A percentile compares a stretch with the other conserved stretches of the same genome.
Evolutionary conservation across 2,888 invertebrate species (phyloP).

Genomic region (Apodemia duryi): DNA sequence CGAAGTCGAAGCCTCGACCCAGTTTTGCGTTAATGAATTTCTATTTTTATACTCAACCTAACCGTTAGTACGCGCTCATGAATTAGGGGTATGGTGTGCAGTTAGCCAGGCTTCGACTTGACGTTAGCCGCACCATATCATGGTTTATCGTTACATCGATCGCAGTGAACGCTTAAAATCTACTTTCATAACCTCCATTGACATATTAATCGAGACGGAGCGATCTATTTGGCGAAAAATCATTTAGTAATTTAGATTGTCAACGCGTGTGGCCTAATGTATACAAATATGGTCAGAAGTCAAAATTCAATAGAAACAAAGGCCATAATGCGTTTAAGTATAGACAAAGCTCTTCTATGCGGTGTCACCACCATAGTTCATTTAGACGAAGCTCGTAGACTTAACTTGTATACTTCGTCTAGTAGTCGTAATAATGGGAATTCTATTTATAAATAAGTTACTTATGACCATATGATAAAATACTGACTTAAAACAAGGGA

Average conservation of each 20-base stretch:
- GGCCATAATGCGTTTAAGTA: constrained; percentile 30
- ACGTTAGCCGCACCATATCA: constrained; percentile 31
- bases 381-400: constrained; percentile 15
- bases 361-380: constrained; percentile 3
- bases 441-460: constrained; percentile 3
- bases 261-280: constrained; percentile 36
- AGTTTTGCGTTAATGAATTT: constrained; percentile 37
- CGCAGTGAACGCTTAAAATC: constrained; percentile 20
- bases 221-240: constrained; percentile 34
- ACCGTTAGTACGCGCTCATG: constrained; percentile 18
- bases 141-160: constrained; percentile 31
- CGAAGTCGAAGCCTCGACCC: constrained; percentile 43
- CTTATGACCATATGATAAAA: constrained; percentile 1
- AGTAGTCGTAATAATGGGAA: constrained; percentile 25
- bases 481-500: constrained; percentile 3
- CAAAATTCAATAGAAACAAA: neutral
- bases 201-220: constrained; percentile 15
- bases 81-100: constrained; percentile 20
- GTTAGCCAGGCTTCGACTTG: constrained; percentile 37
- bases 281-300: constrained; percentile 26
- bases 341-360: constrained; percentile 30
- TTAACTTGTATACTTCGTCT: constrained; percentile 34
- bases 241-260: constrained; percentile 32
- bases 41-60: constrained; percentile 43
- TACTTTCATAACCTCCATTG: neutral